Evolutionary conservation across 2,888 invertebrate genomes (phyloP).

Genomic region (Lasioglossum oenotherae): DNA sequence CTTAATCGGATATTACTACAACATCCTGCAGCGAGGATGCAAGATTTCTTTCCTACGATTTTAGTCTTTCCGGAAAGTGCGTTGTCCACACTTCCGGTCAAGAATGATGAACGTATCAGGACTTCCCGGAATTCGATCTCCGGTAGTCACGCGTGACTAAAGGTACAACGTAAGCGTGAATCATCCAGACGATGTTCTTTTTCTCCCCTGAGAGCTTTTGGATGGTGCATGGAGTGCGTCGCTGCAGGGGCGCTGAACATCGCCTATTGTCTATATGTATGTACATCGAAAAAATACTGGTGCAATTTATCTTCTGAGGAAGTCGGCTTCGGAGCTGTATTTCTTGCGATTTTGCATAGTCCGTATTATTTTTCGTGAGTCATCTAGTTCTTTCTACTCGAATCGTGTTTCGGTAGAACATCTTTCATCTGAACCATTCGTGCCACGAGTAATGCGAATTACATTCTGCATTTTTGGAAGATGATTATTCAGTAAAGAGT

Average conservation of each 20-base stretch:
- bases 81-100: background rate
- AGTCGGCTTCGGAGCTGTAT: background rate
- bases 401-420: background rate
- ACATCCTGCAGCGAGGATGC: no score
- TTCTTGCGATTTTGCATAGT: background rate
- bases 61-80: background rate
- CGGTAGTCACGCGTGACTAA: constrained; percentile 53
- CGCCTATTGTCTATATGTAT: background rate
- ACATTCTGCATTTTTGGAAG: no score
- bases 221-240: constrained; percentile 15
- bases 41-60: background rate
- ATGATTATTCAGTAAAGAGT: background rate
- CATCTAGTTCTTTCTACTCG: background rate
- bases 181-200: constrained; percentile 50
- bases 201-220: constrained; percentile 22
- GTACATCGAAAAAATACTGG: background rate
- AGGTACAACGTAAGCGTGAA: constrained; percentile 53
- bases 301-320: background rate
- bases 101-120: background rate
- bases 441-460: background rate
- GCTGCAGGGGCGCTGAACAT: background rate
- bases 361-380: background rate
- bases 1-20: no score
- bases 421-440: background rate
- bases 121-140: constrained; percentile 13